Evolutionary conservation across 2,797 vertebrate genomes (phyloP), one percentile per base, ranked within the genome.

Genomic region (Oreochromis grahami): DNA sequence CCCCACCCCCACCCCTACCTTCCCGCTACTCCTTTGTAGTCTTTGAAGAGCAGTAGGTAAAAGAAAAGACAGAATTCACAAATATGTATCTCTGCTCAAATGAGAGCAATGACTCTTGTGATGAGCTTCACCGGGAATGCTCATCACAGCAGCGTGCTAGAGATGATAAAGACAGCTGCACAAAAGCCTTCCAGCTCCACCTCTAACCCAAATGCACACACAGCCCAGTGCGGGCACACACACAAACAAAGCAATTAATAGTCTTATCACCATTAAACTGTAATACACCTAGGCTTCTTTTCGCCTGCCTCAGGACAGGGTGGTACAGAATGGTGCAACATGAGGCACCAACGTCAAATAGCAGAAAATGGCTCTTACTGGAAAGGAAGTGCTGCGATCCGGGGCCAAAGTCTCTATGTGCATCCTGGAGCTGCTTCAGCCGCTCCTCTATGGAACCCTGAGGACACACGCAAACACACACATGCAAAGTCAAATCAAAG

Each of bases 381-480:
- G 98, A 99, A 10, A 99, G 97, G 91, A 99, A 99, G 93, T 99
- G 98, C 91, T 99, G 98, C 78, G 98, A 99, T 82, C 98, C 98
- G 1, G 98, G 98, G 52, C 98, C 98, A 10, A 99, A 99, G 94
- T 99, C 98, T 92, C 98, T 94, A 86, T 99, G 98, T 85, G 98
- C 98, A 24, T 99, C 98, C 86, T 99, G 98, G 87, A 99, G 97
- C 95, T 99, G 98, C 93, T 98, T 98, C 90, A 99, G 96, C 32
- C 98, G 97, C 94, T 99, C 98, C 0, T 97, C 98, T 88, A 98
- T 97, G 70, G 98, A 98, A 51, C 95, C 96, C 98, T 99, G 92
- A 72, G 80, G 86, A 93, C 77, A 82, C 32, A 80, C 51, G 81
- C 53, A 83, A 68, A 81, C 77, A 88, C 77, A 85, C 84, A 76